These are phyloP conservation scores for Fabriciana adippe DNA, from an alignment of 2,888 invertebrate genomes.

Conservation along the genomic window DNA sequence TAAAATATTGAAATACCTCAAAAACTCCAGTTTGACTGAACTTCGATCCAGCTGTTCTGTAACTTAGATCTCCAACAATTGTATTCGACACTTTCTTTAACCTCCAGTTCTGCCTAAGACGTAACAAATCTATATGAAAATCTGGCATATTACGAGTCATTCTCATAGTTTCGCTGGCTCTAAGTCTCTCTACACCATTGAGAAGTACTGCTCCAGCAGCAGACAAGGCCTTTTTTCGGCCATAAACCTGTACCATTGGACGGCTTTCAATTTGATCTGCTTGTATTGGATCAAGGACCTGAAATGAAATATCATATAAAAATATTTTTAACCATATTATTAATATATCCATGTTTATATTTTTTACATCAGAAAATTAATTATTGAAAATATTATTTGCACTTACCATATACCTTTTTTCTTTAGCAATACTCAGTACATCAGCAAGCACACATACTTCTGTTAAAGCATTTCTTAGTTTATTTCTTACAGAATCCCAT, in stretches of 20 bases:
- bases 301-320: constrained; percentile 32
- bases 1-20: constrained; percentile 84
- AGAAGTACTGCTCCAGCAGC: constrained; percentile 93
- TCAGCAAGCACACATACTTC: constrained; percentile 96
- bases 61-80: constrained; percentile 97
- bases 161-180: constrained; percentile 90
- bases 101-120: constrained; percentile 96
- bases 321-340: neutral
- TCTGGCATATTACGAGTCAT: constrained; percentile 90
- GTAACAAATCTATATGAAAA: constrained; percentile 95
- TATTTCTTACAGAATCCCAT: constrained; percentile 96
- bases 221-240: constrained; percentile 94
- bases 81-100: constrained; percentile 97
- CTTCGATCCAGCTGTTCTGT: constrained; percentile 96
- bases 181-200: constrained; percentile 92
- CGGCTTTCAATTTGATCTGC: constrained; percentile 92
- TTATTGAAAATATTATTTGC: no score
- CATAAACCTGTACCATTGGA: constrained; percentile 94
- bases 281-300: constrained; percentile 92
- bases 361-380: neutral
- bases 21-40: constrained; percentile 96
- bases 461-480: constrained; percentile 92
- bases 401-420: constrained; percentile 94
- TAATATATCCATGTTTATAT: neutral
- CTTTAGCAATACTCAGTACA: constrained; percentile 95